These are phyloP conservation scores for Pipra filicauda DNA, from an alignment of 2,113 vertebrate genomes.

Conservation along the genomic window DNA sequence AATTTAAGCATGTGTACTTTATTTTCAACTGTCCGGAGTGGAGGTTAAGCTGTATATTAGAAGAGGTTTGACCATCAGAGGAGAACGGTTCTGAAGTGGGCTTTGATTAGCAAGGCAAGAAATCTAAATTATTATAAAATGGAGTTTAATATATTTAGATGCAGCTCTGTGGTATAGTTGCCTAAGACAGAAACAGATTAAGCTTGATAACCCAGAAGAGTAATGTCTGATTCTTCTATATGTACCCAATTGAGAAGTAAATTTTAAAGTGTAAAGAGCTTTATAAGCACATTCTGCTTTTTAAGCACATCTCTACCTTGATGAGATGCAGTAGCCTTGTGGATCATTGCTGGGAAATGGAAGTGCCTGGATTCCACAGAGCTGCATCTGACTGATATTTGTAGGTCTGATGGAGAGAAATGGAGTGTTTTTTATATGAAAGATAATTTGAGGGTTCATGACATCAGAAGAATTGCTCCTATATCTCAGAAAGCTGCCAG, in stretches of 20 bases:
- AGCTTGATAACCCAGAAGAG: not conserved
- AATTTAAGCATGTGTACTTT: not conserved
- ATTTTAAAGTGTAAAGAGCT: not conserved
- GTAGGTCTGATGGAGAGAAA: not conserved
- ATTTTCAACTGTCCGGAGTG: not conserved
- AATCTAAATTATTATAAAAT: not conserved
- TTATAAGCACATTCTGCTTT: not conserved
- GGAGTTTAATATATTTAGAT: not conserved
- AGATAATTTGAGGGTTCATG: not conserved
- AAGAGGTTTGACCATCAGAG: not conserved
- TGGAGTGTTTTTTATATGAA: not conserved
- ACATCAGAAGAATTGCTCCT: not conserved
- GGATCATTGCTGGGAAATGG: not conserved
- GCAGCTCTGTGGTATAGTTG: not conserved
- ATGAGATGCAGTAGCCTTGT: not conserved
- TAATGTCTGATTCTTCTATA: not conserved
- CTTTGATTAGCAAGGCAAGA: not conserved
- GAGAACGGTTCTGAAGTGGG: not conserved
- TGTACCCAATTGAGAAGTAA: not conserved
- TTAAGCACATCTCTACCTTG: not conserved
- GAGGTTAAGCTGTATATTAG: not conserved
- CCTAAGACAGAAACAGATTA: not conserved
- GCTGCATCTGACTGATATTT: not conserved
- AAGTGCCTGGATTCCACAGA: not conserved
- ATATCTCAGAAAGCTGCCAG: not conserved